Conservation (phyloP, 1,140 invertebrate genomes). For the Caenorhabditis briggsae region DNA sequence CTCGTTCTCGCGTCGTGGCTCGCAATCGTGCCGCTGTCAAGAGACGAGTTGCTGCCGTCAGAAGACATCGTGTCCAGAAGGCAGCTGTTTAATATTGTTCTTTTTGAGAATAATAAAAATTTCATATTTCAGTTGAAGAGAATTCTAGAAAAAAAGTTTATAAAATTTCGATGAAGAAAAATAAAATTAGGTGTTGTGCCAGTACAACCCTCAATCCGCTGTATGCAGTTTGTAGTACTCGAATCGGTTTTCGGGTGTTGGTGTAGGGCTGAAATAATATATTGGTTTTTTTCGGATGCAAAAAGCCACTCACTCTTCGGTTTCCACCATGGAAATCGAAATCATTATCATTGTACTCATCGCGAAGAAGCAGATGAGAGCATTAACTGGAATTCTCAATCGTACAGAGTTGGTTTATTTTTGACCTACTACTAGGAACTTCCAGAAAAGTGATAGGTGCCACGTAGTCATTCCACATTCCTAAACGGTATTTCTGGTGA, state of each 20-base stretch:
- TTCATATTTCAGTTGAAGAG: no score
- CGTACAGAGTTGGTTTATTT: not conserved
- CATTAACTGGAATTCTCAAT: not conserved
- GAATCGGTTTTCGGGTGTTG: not conserved
- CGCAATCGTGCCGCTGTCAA: slow-evolving; percentile 43
- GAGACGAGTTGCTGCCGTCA: slow-evolving; percentile 1
- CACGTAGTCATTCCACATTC: slow-evolving; percentile 16
- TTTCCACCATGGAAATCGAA: slow-evolving; percentile 2
- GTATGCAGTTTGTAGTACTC: not conserved
- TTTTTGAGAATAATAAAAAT: not conserved
- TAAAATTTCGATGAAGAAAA: not conserved
- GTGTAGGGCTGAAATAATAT: not conserved
- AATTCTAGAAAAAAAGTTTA: not conserved
- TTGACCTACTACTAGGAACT: slow-evolving; percentile 1
- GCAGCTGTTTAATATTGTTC: slow-evolving; percentile 13
- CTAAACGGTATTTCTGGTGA: slow-evolving; percentile 30
- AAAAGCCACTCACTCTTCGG: not conserved
- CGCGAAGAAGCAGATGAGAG: not conserved
- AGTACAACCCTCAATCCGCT: slow-evolving; percentile 11
- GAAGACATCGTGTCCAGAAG: slow-evolving; percentile 46
- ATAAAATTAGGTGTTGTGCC: not conserved
- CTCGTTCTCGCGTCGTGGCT: slow-evolving; percentile 24
- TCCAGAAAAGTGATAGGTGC: slow-evolving; percentile 16
- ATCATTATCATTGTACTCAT: not conserved
- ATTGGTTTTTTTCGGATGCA: not conserved